Percentiles rank a stretch among this genome's conserved stretches.
Conservation (phyloP, 2,113 vertebrate genomes). For the Saguinus midas region DNA sequence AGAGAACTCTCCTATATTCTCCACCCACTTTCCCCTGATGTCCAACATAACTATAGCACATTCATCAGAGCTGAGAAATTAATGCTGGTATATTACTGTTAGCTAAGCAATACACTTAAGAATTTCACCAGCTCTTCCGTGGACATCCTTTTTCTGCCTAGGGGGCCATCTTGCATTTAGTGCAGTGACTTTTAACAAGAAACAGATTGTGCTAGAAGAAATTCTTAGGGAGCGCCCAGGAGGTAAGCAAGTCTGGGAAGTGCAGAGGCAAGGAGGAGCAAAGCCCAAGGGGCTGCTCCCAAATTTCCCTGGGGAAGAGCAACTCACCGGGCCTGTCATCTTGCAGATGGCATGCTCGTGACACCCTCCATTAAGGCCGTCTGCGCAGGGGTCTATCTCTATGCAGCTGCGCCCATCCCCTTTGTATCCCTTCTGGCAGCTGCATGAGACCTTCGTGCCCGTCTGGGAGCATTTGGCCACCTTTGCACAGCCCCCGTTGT, state of each 20-base stretch:
- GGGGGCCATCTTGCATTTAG: background rate
- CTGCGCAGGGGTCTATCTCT: conserved; percentile 87
- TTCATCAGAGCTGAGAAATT: background rate
- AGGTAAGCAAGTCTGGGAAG: fast-evolving
- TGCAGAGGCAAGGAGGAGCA: background rate
- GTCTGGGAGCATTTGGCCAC: conserved; percentile 88
- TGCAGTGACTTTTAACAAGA: background rate
- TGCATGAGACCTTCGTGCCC: conserved; percentile 87
- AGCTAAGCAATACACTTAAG: background rate
- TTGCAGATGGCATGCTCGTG: conserved; percentile 93
- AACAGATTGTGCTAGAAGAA: background rate
- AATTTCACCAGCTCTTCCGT: background rate
- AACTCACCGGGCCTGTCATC: conserved; percentile 91
- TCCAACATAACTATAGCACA: background rate
- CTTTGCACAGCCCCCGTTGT: conserved; percentile 92
- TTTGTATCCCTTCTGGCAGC: conserved; percentile 87
- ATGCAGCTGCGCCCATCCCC: conserved; percentile 91
- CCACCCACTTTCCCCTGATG: background rate
- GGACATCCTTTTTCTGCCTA: background rate
- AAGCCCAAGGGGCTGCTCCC: background rate
- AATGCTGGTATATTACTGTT: background rate
- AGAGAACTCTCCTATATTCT: background rate
- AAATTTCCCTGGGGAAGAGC: background rate
- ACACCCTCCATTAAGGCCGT: conserved; percentile 90
- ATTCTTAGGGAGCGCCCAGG: background rate